Evolutionary conservation across 2,113 vertebrate species (phyloP).

Genomic region (human (Homo sapiens)): GRCh38 chr5:127755501-127756000

Average conservation of each 20-base stretch:
- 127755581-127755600: constrained; percentile 27
- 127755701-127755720: not conserved
- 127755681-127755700: not conserved
- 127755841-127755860: not conserved
- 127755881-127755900: not conserved
- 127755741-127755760: not conserved
- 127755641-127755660: not conserved
- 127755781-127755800: not conserved
- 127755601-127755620: not conserved
- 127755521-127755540: not conserved
- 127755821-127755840: not conserved
- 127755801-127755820: not conserved
- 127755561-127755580: not conserved
- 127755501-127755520: not conserved
- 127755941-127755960: no score
- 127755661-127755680: not conserved
- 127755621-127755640: not conserved
- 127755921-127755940: no score
- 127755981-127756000: no score
- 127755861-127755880: not conserved
- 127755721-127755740: not conserved
- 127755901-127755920: no score
- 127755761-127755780: not conserved
- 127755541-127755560: not conserved
- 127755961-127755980: no score